Evolutionary conservation across 2,113 vertebrate genomes (phyloP).

Genomic region (Dasypus novemcinctus): DNA sequence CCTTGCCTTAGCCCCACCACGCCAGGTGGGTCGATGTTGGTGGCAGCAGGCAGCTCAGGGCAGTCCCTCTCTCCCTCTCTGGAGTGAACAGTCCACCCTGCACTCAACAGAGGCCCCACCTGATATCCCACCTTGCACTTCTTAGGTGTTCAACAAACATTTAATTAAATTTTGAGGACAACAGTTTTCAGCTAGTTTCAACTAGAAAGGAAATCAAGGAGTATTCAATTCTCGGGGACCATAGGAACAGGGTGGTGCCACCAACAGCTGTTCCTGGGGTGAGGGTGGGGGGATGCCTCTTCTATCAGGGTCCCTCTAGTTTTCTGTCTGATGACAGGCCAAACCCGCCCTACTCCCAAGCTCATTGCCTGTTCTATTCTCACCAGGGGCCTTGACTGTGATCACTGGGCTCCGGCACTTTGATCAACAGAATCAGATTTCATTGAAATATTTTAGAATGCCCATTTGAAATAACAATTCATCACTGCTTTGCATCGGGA

Average conservation of each 20-base stretch:
- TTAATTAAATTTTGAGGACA: neutral
- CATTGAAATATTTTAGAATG: neutral
- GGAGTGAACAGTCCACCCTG: neutral
- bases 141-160: neutral
- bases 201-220: too few species aligned
- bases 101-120: neutral
- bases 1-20: neutral
- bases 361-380: neutral
- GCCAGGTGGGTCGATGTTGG: neutral
- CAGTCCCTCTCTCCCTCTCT: neutral
- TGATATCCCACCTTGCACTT: neutral
- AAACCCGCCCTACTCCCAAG: neutral
- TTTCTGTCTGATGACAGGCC: neutral
- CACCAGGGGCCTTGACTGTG: neutral
- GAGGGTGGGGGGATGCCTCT: neutral
- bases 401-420: neutral
- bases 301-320: fast-evolving
- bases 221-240: too few species aligned
- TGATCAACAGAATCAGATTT: neutral
- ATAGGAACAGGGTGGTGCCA: neutral
- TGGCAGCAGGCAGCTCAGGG: neutral
- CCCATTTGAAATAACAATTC: neutral
- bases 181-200: neutral
- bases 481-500: neutral
- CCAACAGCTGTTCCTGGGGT: too few species aligned